Evolutionary conservation across 2,797 vertebrate species (phyloP), one percentile per base, ranked within the genome.

Genomic region (Peromyscus attwateri): DNA sequence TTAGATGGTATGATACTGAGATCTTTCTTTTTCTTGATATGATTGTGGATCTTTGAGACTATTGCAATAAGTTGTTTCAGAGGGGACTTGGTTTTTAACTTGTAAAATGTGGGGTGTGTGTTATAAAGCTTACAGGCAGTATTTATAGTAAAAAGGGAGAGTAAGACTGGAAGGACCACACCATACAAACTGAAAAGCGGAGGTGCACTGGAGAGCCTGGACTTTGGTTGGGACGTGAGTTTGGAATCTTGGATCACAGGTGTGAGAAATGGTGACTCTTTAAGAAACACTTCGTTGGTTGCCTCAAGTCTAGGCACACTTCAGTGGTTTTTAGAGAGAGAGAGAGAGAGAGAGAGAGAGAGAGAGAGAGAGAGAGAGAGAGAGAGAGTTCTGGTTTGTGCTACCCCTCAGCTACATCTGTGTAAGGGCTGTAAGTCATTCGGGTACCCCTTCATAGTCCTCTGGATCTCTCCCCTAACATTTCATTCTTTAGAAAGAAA

Each of bases 11-110:
- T 14, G 2, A 14, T 27, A 43, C 87, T 84, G 77, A 87, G 73
- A 62, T n/a, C 70, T 66, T 60, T 79, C 10, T 70, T 95, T 96
- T 91, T 89, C 75, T 76, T 88, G 60, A 31, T 80, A 57, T 4
- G 80, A 14, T 89, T 76, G 40, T 29, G 52, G 57, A 81, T 83
- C 37, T 94, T 75, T 83, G 64, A 57, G 71, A 73, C n/a, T 87
- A 23, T 96, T 95, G 93, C 25, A 83, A 27, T 81, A 88, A 88
- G 11, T 55, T 82, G 8, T 92, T 94, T 92, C 40, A 87, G 37
- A 64, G 31, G 11, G 52, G 68, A 66, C 34, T 96, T 91, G 37
- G 14, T 46, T 94, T 96, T 96, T 89, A 49, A 93, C 34, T 62
- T 90, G 4, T 75, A 95, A 95, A 96, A 73, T 80, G 68, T 79